A percentile compares a stretch with the other conserved stretches of the same genome.
Conservation (phyloP, 2,113 vertebrate genomes). For the Azemiops feae region DNA sequence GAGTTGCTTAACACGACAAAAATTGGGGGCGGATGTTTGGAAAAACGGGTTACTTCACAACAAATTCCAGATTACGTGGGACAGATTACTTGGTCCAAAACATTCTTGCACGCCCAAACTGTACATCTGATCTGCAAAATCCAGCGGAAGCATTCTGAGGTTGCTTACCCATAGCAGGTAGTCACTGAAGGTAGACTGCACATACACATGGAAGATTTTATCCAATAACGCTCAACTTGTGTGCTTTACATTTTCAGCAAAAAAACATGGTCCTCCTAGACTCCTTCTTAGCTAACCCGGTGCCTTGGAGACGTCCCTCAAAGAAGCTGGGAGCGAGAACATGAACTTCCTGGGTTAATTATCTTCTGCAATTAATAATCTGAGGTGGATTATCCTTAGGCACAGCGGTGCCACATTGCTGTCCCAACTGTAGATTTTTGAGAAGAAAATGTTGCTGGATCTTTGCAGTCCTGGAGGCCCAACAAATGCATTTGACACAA, state of each 20-base stretch:
- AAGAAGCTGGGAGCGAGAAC: background rate
- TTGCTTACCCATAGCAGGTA: background rate
- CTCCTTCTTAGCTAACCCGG: background rate
- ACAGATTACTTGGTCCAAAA: background rate
- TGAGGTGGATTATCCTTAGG: background rate
- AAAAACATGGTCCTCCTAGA: background rate
- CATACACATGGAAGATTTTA: background rate
- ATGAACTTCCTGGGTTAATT: background rate
- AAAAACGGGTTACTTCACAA: background rate
- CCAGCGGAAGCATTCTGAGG: background rate
- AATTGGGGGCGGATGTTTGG: background rate
- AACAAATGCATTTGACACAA: background rate
- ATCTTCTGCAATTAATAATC: background rate
- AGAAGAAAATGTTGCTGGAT: background rate
- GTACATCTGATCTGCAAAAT: background rate
- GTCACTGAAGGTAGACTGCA: background rate
- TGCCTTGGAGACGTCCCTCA: background rate
- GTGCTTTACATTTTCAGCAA: background rate
- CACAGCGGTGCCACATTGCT: background rate
- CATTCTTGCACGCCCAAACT: background rate
- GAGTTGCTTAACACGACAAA: background rate
- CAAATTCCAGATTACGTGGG: background rate
- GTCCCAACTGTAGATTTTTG: background rate
- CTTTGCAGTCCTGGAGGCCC: background rate
- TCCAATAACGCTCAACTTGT: background rate